phyloP scores from a whole-genome alignment of 2,888 invertebrate species.

The Athalia rosae region DNA sequence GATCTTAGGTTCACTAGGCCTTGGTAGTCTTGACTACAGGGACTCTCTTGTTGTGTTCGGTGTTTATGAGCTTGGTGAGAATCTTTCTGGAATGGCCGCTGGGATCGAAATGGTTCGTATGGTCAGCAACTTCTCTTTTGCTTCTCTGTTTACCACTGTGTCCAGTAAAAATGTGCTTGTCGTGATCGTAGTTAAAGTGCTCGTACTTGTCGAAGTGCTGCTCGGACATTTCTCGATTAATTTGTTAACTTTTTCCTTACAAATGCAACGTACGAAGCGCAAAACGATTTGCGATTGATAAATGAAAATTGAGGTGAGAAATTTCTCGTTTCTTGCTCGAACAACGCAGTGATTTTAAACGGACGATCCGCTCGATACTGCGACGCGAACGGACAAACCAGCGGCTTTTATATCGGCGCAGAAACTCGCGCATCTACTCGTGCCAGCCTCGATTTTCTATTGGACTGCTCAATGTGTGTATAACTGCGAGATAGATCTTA shows the following conservation, averaged over 20 bases:
- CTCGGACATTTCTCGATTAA: conserved; percentile 83
- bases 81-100: conserved; percentile 95
- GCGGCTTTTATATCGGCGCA: conserved; percentile 23
- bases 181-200: conserved; percentile 95
- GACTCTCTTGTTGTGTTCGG: conserved; percentile 85
- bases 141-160: conserved; percentile 94
- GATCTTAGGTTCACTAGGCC: conserved; percentile 47
- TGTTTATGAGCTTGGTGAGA: conserved; percentile 88
- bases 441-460: conserved; percentile 1
- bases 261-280: neutral
- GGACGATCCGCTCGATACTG: conserved; percentile 47
- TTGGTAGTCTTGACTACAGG: conserved; percentile 69
- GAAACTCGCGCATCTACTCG: conserved; percentile 1
- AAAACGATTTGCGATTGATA: conserved; percentile 20
- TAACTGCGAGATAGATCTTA: too few relatives aligned
- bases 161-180: conserved; percentile 90
- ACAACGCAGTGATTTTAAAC: neutral
- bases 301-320: conserved; percentile 16
- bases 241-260: conserved; percentile 44
- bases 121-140: conserved; percentile 90
- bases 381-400: neutral
- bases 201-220: conserved; percentile 93
- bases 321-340: neutral
- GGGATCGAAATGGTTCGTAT: conserved; percentile 95
- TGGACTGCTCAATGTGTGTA: neutral